These are phyloP conservation scores for Notoglanidium macrostoma DNA, from an alignment of 2,797 vertebrate genomes.

Conservation along the genomic window DNA sequence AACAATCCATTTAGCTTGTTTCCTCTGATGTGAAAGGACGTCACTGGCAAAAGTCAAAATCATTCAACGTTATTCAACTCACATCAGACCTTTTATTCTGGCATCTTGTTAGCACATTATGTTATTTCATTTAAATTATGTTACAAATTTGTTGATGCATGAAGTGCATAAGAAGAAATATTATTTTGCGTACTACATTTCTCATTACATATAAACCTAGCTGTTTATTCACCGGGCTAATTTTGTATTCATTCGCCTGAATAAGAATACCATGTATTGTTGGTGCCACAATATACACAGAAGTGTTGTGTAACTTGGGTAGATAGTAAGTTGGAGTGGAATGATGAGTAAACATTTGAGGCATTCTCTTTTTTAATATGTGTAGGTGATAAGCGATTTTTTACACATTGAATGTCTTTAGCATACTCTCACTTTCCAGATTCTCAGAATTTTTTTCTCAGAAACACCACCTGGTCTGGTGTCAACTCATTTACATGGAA, in stretches of 20 bases:
- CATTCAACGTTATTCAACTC: neutral
- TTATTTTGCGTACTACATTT: neutral
- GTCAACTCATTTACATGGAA: slow-evolving; percentile 6
- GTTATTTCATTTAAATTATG: too few relatives aligned
- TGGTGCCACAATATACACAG: too few relatives aligned
- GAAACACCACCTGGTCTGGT: slow-evolving; percentile 6
- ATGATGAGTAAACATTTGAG: neutral
- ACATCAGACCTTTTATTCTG: neutral
- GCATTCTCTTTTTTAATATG: neutral
- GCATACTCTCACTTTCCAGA: neutral
- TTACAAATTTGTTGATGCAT: neutral
- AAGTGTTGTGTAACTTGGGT: neutral
- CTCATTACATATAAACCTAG: neutral
- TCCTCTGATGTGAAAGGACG: slow-evolving; percentile 4
- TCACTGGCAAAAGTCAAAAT: slow-evolving; percentile 9
- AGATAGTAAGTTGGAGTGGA: neutral
- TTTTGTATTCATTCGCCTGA: neutral
- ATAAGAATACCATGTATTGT: too few relatives aligned
- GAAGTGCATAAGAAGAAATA: neutral
- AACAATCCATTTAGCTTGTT: neutral
- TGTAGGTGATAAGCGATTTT: neutral
- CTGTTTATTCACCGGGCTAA: neutral
- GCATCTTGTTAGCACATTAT: too few relatives aligned
- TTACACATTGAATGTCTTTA: neutral
- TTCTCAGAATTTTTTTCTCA: neutral